phyloP scores from a whole-genome alignment of 1,140 invertebrate species.

The Homarus americanus region DNA sequence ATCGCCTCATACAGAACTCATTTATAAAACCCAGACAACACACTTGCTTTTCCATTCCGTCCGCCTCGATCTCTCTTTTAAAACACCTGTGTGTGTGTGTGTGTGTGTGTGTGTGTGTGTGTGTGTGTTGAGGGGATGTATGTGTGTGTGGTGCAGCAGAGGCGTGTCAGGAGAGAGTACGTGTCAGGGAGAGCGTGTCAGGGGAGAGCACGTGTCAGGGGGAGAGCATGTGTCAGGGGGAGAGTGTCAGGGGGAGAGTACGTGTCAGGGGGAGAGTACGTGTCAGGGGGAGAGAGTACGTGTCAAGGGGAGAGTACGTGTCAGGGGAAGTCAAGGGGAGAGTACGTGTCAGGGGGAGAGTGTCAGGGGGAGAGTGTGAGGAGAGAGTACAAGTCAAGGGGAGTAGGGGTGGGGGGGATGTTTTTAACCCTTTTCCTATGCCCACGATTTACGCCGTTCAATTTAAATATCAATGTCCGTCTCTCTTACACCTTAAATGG shows the following conservation, averaged over 20 bases:
- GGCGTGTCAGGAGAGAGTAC: too few relatives aligned
- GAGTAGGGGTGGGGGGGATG: not conserved
- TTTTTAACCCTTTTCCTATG: not conserved
- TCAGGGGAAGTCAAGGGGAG: not conserved
- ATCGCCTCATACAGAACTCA: not conserved
- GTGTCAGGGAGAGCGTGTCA: not conserved
- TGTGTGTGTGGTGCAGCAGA: too few relatives aligned
- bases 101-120: not conserved
- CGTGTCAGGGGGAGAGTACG: not conserved
- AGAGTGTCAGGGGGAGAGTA: not conserved
- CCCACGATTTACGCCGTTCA: not conserved
- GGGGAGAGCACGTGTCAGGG: not conserved
- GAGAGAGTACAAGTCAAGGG: not conserved
- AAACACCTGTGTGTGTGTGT: not conserved
- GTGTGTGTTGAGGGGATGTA: not conserved
- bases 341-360: not conserved
- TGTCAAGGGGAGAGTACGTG: not conserved
- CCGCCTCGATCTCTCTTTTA: not conserved
- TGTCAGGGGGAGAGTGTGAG: not conserved
- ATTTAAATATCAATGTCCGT: slow-evolving; percentile 5
- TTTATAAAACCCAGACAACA: not conserved
- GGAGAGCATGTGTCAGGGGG: not conserved
- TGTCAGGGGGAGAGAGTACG: not conserved
- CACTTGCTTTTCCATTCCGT: not conserved
- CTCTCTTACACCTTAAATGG: too few relatives aligned